Evolutionary conservation across 53 echinoderm and acorn worm genomes (phyloP).

Genomic region (Paelopatides confundens): DNA sequence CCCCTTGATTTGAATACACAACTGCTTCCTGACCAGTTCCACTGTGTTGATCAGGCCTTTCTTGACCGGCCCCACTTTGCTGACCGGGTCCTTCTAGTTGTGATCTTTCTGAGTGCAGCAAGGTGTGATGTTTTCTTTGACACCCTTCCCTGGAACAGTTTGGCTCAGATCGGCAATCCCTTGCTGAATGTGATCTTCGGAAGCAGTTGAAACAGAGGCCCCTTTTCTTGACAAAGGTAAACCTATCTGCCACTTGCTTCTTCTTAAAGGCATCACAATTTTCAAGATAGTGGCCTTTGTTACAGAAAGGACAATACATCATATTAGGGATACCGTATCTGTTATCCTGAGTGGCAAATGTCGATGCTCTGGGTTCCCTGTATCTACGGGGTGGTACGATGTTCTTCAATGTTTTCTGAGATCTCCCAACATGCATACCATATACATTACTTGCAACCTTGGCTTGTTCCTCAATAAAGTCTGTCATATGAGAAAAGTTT

Average conservation of each 20-base stretch:
- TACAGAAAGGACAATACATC: slow-evolving; percentile 56
- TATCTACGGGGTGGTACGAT: neutral
- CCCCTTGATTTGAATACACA: neutral
- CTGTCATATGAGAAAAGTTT: slow-evolving; percentile 69
- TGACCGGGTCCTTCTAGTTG: slow-evolving; percentile 26
- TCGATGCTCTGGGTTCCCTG: neutral
- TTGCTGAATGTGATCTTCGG: slow-evolving; percentile 55
- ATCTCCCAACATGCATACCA: slow-evolving; percentile 47
- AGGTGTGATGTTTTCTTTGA: slow-evolving; percentile 67
- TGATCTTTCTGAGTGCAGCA: slow-evolving; percentile 59
- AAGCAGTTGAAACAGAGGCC: slow-evolving; percentile 77
- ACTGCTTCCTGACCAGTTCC: slow-evolving; percentile 4
- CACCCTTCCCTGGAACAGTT: slow-evolving; percentile 60
- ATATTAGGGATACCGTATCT: neutral
- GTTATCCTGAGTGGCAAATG: neutral
- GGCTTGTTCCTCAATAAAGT: slow-evolving; percentile 36
- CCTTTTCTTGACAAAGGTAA: slow-evolving; percentile 34
- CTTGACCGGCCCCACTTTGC: slow-evolving; percentile 59
- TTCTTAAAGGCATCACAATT: slow-evolving; percentile 60
- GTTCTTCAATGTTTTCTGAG: slow-evolving; percentile 19
- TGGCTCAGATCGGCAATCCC: slow-evolving; percentile 43
- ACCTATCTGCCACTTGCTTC: slow-evolving; percentile 49
- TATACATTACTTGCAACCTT: slow-evolving; percentile 44
- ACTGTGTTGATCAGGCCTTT: no score
- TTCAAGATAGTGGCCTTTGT: slow-evolving; percentile 35